Percentiles rank a stretch among this genome's conserved stretches.
Evolutionary conservation across 2,888 invertebrate species (phyloP).

Genomic region (Orthosia gothica): DNA sequence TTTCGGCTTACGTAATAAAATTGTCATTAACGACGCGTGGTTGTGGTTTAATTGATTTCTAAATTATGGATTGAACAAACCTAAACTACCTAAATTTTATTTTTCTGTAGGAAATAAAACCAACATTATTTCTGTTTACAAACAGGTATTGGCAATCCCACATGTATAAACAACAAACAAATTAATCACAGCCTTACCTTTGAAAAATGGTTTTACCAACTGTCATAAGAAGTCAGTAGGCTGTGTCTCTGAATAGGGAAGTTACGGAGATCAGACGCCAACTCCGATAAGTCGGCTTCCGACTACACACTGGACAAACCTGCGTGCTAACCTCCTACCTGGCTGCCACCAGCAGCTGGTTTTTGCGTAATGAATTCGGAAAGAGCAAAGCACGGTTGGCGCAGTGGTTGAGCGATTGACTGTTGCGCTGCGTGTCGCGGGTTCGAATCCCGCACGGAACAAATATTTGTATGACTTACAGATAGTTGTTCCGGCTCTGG

Average conservation of each 20-base stretch:
- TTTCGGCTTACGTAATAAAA: conserved; percentile 57
- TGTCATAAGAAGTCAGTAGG: conserved; percentile 23
- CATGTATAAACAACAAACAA: conserved; percentile 37
- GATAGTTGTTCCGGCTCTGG: no score
- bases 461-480: no score
- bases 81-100: background rate
- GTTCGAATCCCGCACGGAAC: no score
- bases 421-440: no score
- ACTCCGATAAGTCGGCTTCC: no score
- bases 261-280: no score
- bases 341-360: no score
- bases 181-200: conserved; percentile 36
- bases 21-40: conserved; percentile 54
- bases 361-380: no score
- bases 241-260: conserved; percentile 57
- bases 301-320: no score
- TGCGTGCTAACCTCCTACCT: no score
- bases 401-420: no score
- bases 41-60: conserved; percentile 25
- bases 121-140: conserved; percentile 21
- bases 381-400: no score
- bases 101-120: conserved; percentile 1
- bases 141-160: conserved; percentile 19
- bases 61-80: background rate
- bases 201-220: conserved; percentile 3